Evolutionary conservation across 2,113 vertebrate genomes (phyloP), one percentile per base, ranked within the genome.

Genomic region (Gobius niger): DNA sequence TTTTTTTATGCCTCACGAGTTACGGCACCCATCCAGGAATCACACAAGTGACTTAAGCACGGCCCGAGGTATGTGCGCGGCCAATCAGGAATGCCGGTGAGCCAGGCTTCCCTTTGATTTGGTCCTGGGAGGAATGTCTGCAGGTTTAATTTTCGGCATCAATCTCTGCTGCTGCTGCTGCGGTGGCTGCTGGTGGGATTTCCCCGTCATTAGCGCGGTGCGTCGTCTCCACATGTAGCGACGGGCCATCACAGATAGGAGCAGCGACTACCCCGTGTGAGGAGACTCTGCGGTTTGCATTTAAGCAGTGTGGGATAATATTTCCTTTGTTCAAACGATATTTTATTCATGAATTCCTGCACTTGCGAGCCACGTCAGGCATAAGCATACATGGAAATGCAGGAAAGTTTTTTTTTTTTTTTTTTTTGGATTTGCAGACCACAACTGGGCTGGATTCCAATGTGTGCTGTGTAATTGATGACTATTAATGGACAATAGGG

Each of bases 321-420:
- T 92, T 88, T 91, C 91, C 77, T 81, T 85, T 86, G 82, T 89
- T 90, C 85, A 54, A 78, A 76, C 57, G 76, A 79, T 91, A 88
- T 89, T 88, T 90, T 90, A 91, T 91, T 90, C 85, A 91, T 91
- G 86, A 78, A 85, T 78, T 81, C 84, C 87, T 76, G 73, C 66
- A 80, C 83, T 16, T 51, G 73, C 18, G 41, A 68, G 54, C 71
- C 82, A 62, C 67, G 40, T 74, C 73, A 60, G 67, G 71, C 70
- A 52, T 52, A 72, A 73, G 70, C 65, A 11, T 41, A 19, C 49
- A 16, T 74, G 67, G 66, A 57, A 69, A 64, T 16, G 53, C 75
- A 70, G 70, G 65, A 72, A 78, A 74, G 72, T 57, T 81, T 83
- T 75, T 83, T 65, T 34, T 34, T 34, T 4, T 34, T 34, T 34